Conservation (phyloP, 2,888 invertebrate genomes). For the Perizoma affinitatum region DNA sequence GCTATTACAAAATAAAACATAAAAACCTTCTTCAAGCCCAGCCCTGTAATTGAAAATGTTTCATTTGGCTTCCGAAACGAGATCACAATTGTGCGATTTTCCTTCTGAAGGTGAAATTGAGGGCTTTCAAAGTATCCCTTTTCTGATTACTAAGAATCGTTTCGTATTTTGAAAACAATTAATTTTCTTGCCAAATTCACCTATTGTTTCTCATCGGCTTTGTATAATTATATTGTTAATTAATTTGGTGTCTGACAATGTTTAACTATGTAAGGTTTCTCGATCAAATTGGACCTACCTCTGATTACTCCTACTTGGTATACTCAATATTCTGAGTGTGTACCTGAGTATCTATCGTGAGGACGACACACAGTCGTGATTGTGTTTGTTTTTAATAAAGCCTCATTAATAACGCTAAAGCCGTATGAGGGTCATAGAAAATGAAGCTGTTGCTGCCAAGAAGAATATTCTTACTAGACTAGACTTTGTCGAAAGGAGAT, state of each 20-base stretch:
- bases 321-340: too few relatives aligned
- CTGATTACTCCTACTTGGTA: neutral
- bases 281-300: neutral
- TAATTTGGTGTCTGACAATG: constrained; percentile 15
- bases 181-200: constrained; percentile 41
- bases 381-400: too few relatives aligned
- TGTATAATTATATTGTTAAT: constrained; percentile 22
- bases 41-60: constrained; percentile 17
- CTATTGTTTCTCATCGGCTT: constrained; percentile 28
- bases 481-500: too few relatives aligned
- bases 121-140: constrained; percentile 24
- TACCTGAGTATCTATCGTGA: too few relatives aligned
- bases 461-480: too few relatives aligned
- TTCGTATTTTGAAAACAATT: constrained; percentile 40
- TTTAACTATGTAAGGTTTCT: constrained; percentile 2
- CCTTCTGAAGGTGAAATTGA: constrained; percentile 6
- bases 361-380: too few relatives aligned
- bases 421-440: too few relatives aligned
- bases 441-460: too few relatives aligned
- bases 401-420: too few relatives aligned
- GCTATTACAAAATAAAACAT: too few relatives aligned
- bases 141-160: constrained; percentile 37
- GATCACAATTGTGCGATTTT: constrained; percentile 21
- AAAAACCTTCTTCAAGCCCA: constrained; percentile 3
- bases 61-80: constrained; percentile 22